Evolutionary conservation across 1,140 invertebrate species (phyloP), one percentile per base, ranked within the genome.

Genomic region (Cataglyphis hispanica): DNA sequence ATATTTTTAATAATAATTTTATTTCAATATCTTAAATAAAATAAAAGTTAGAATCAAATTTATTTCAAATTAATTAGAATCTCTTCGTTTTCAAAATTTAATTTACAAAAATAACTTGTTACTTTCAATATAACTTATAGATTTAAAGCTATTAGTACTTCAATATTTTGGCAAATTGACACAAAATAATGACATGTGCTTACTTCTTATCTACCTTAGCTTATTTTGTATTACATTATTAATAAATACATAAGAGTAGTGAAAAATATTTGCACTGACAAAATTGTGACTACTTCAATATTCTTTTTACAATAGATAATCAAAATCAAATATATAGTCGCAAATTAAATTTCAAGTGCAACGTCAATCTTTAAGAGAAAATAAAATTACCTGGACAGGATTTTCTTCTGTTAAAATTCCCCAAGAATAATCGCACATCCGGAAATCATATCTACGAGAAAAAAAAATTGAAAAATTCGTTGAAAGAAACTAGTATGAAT

Each of bases 1-100:
- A 74, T 34, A 34, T n/a, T 5, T 70, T 53, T 70, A 53, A 70
- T 70, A 70, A 31, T 70, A n/a, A 25, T 43, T 46, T 25, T 25
- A 53, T 53, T 53, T 16, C 27, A 72, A 53, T 46, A n/a, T 31
- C 0, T 34, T 53, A 70, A 53, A 31, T 53, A 2, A 31, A 46
- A 53, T 53, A 1, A 50, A 69, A 50, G 53, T 53, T 70, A 34
- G 31, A 53, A 53, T 53, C 31, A n/a, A 70, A 11, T 34, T 53
- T 70, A 53, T n/a, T 31, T 53, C 10, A 70, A 50, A 53, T 27
- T 53, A 0, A 16, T 50, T 46, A 27, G 13, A 2, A 3, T 50
- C 0, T 19, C 2, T 67, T 67, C n/a, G 8, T 56, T 74, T 16
- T 19, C n/a, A 2, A 74, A 74, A 56, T 53, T 34, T 56, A 53